Base-by-base conservation (phyloP, 1,140 invertebrate species). In the Lerema accius region DNA sequence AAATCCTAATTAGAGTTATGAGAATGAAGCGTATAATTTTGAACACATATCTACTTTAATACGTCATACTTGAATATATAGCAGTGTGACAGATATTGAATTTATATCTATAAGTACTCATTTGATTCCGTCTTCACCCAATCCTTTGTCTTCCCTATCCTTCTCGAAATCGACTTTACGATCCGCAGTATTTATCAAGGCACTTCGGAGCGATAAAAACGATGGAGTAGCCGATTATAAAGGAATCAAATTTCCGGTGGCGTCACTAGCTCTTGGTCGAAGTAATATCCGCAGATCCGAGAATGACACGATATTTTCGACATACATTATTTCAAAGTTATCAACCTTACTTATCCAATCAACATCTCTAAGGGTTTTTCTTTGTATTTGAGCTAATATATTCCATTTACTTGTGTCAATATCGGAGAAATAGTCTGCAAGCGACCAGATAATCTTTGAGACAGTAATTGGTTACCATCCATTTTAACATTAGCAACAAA, bases 201-300 rank as follows among this genome's bases (percentile, higher is more conserved):
- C 1, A 37, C 35, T 37, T 11, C 4, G 4, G 1, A n/a, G 10
- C 35, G 35, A 37, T 37, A 37, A 37, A 37, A 37, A 37, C 35
- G 35, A 37, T 37, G 35, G 35, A 37, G 35, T 37, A 37, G 35
- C 35, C 35, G 35, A 37, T 37, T 37, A 37, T 37, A 37, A 37
- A 37, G 35, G 35, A 37, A 37, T 37, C 35, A 37, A 37, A 37
- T 37, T 37, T 37, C 35, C 35, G 35, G 35, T 37, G 3, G 35
- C 10, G 35, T 11, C 35, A 37, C 35, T 37, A 11, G 35, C 35
- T n/a, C 10, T 4, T 37, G 35, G 35, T 37, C 35, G 35, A 37
- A 37, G 35, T 11, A 37, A 37, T 37, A 11, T 37, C 35, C 35
- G 35, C 35, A 11, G 35, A 11, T 37, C 35, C n/a, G 35, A 37